Evolutionary conservation across 2,797 vertebrate species (phyloP).

Genomic region (Labeo calbasu): DNA sequence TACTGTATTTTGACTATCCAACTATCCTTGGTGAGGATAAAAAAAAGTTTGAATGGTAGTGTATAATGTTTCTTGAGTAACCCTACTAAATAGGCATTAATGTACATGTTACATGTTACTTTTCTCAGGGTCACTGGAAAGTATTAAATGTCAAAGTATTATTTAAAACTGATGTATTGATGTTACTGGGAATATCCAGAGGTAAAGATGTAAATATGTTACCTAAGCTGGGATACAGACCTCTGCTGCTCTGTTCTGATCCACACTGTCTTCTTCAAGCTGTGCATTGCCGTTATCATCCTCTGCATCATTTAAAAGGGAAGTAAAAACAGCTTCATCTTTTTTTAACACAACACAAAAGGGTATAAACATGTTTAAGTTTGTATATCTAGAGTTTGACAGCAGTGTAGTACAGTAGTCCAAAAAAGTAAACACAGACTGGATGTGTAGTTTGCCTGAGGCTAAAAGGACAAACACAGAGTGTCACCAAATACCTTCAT

Average conservation of each 20-base stretch:
- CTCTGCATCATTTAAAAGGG: slow-evolving; percentile 21
- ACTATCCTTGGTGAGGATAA: neutral
- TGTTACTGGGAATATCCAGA: neutral
- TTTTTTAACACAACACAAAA: neutral
- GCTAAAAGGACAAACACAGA: neutral
- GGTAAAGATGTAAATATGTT: neutral
- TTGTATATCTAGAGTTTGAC: neutral
- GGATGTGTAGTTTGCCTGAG: neutral
- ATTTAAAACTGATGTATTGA: neutral
- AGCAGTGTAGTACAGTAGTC: neutral
- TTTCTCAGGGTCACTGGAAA: neutral
- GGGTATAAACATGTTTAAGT: neutral
- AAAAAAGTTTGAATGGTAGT: no score
- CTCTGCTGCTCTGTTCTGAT: slow-evolving; percentile 63
- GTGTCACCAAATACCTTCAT: slow-evolving; percentile 45
- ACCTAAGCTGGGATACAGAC: slow-evolving; percentile 25
- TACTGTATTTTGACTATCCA: no score
- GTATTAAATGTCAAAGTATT: neutral
- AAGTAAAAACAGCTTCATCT: slow-evolving; percentile 13
- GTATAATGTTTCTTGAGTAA: neutral
- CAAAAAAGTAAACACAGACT: neutral
- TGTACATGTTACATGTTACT: neutral
- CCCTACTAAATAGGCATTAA: neutral
- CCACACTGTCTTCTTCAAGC: slow-evolving; percentile 48
- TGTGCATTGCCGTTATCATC: slow-evolving; percentile 25